Percentiles rank a stretch among this genome's conserved stretches.
These are phyloP conservation scores for Eristalis pertinax DNA, from an alignment of 2,888 invertebrate species.

Conservation along the genomic window DNA sequence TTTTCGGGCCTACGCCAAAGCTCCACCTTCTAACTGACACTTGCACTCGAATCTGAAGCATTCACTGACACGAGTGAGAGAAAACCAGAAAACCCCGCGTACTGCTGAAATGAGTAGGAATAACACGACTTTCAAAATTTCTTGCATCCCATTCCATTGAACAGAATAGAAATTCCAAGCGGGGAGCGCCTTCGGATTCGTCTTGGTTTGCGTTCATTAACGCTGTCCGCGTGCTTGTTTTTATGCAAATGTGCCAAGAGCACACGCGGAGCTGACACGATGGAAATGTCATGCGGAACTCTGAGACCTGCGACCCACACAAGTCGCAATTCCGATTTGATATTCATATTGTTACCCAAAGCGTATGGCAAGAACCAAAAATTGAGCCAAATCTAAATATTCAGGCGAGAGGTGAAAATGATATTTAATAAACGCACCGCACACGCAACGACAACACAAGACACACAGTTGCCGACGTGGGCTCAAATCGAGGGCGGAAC, in stretches of 20 bases:
- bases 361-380: neutral
- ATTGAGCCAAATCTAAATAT: constrained; percentile 47
- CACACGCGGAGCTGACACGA: neutral
- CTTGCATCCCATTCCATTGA: neutral
- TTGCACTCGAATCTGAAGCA: no score
- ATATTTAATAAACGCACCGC: constrained; percentile 60
- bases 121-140: neutral
- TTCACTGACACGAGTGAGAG: no score
- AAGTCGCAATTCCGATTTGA: neutral
- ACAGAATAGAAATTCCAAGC: neutral
- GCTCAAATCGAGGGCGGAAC: constrained; percentile 60
- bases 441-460: constrained; percentile 11
- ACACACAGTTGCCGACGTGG: constrained; percentile 22
- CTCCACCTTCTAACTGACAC: no score
- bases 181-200: neutral
- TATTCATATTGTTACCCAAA: constrained; percentile 3
- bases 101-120: neutral
- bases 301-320: neutral
- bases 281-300: constrained; percentile 11
- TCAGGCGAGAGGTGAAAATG: constrained; percentile 46
- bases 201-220: neutral
- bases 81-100: no score
- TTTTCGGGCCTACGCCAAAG: no score
- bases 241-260: neutral
- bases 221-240: neutral